Conservation (phyloP, 2,113 vertebrate species). For the Gadus macrocephalus region DNA sequence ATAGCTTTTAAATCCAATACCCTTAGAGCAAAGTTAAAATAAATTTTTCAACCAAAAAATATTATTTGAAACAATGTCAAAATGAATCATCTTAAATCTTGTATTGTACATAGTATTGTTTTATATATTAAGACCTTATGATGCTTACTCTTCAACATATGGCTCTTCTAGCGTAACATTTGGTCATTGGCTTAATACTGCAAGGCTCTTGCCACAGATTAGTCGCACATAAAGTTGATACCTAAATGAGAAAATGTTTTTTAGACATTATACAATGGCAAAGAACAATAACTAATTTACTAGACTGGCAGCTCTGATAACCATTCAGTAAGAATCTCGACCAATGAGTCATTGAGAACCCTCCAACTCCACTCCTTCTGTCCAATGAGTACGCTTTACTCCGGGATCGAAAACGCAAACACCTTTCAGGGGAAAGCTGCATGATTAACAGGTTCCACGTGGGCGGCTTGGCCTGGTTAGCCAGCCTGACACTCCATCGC, state of each 20-base stretch:
- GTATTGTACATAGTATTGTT: background rate
- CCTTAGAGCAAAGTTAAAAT: too few relatives aligned
- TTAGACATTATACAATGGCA: background rate
- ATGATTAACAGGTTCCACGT: background rate
- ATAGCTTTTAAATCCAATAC: too few relatives aligned
- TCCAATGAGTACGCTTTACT: background rate
- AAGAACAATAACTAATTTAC: background rate
- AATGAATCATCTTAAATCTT: background rate
- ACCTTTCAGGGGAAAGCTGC: slow-evolving; percentile 16
- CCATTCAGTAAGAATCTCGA: background rate
- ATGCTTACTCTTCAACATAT: background rate
- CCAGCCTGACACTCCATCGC: background rate
- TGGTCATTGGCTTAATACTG: slow-evolving; percentile 26
- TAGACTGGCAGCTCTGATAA: background rate
- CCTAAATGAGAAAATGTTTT: slow-evolving; percentile 1
- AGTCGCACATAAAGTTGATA: background rate
- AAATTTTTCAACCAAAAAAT: background rate
- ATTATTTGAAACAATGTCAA: background rate
- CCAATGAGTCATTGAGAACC: background rate
- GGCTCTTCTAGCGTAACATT: slow-evolving; percentile 10
- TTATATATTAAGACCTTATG: slow-evolving; percentile 9
- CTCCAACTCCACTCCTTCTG: background rate
- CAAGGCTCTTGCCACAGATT: background rate
- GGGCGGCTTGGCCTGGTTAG: slow-evolving; percentile 30
- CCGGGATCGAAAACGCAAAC: background rate